Conservation (phyloP, 2,888 invertebrate genomes). For the Micoletzkya japonica region DNA sequence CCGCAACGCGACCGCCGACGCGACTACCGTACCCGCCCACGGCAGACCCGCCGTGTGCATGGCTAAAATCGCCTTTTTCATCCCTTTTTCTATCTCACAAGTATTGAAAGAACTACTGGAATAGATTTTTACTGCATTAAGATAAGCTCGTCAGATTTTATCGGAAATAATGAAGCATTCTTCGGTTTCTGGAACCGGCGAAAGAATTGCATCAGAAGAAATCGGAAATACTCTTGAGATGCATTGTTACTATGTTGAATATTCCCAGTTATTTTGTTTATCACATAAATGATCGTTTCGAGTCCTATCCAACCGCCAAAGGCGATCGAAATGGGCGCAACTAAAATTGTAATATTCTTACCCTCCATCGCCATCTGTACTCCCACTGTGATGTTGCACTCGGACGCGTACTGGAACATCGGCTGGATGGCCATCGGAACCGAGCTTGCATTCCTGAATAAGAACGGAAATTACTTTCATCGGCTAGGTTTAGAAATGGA, state of each 20-base stretch:
- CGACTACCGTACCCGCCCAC: conserved; percentile 52
- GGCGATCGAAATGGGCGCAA: too few relatives aligned
- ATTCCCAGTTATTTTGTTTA: background rate
- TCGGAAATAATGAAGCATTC: too few relatives aligned
- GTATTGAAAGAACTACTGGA: too few relatives aligned
- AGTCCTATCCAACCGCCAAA: background rate
- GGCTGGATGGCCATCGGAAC: conserved; percentile 41
- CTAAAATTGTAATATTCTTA: conserved; percentile 28
- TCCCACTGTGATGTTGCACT: conserved; percentile 53
- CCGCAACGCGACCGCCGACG: conserved; percentile 45
- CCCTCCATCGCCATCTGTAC: conserved; percentile 55
- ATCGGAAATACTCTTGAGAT: background rate
- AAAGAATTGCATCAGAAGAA: background rate
- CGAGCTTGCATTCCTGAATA: conserved; percentile 31
- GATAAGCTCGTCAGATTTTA: too few relatives aligned
- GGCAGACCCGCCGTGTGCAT: conserved; percentile 48
- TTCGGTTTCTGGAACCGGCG: too few relatives aligned
- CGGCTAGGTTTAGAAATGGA: too few relatives aligned
- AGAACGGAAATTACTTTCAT: too few relatives aligned
- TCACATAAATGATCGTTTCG: background rate
- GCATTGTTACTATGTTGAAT: background rate
- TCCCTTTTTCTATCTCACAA: too few relatives aligned
- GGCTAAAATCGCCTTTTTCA: too few relatives aligned
- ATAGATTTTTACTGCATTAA: too few relatives aligned
- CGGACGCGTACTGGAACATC: conserved; percentile 51